Evolutionary conservation across 2,888 invertebrate species (phyloP).

Genomic region (Entomobrya proxima): DNA sequence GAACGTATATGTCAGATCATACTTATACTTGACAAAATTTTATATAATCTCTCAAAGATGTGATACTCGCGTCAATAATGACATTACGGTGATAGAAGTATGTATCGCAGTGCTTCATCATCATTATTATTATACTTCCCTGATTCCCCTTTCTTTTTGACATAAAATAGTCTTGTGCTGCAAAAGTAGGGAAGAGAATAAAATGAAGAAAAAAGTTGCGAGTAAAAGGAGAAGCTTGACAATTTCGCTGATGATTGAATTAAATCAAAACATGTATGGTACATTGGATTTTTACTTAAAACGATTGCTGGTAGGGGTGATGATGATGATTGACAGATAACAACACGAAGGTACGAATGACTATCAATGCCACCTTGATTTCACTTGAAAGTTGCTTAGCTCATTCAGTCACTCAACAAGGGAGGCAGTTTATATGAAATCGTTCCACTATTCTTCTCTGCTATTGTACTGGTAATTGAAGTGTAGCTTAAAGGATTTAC

Average conservation of each 20-base stretch:
- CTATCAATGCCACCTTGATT: constrained; percentile 47
- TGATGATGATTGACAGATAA: constrained; percentile 23
- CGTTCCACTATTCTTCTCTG: background rate
- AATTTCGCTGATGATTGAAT: constrained; percentile 17
- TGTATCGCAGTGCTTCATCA: constrained; percentile 42
- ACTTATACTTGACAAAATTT: too few species aligned
- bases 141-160: constrained; percentile 60
- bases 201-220: background rate
- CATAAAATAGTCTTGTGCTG: constrained; percentile 36
- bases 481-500: constrained; percentile 60
- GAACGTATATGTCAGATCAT: too few species aligned
- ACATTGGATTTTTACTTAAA: constrained; percentile 19
- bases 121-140: constrained; percentile 43
- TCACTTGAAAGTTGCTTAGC: constrained; percentile 62
- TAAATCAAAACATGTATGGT: background rate
- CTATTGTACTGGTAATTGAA: constrained; percentile 54
- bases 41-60: too few species aligned
- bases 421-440: background rate
- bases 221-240: constrained; percentile 48
- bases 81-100: background rate
- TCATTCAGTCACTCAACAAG: constrained; percentile 23
- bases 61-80: constrained; percentile 4
- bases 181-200: background rate
- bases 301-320: background rate
- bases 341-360: background rate